Evolutionary conservation across 2,797 vertebrate species (phyloP).

Genomic region (Tadarida brasiliensis): DNA sequence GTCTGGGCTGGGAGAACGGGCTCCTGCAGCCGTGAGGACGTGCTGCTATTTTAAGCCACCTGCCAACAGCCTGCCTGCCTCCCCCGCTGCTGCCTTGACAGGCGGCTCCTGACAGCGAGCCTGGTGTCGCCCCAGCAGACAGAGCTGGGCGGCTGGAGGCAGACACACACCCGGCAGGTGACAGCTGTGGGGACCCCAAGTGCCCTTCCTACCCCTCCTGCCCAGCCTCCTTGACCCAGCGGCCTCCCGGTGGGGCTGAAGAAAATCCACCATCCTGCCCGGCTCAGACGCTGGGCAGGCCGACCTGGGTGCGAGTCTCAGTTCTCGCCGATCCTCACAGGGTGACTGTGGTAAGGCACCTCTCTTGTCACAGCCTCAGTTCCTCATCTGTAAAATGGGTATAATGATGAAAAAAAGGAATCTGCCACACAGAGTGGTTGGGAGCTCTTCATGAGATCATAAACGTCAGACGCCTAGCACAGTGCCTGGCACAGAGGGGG

Average conservation of each 20-base stretch:
- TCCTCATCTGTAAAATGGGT: background rate
- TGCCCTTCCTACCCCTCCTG: constrained; percentile 22
- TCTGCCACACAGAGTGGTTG: accelerated
- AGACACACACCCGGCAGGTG: background rate
- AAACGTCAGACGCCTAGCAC: accelerated
- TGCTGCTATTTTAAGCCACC: constrained; percentile 70
- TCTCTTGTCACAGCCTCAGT: background rate
- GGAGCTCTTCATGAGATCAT: background rate
- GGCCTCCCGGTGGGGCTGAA: background rate
- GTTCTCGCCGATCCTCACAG: accelerated
- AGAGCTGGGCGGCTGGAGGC: background rate
- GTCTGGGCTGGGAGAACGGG: background rate
- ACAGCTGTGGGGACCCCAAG: background rate
- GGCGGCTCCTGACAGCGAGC: constrained; percentile 42
- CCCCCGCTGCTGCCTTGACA: constrained; percentile 33
- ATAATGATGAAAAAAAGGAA: background rate
- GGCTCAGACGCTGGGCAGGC: background rate
- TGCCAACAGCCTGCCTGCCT: constrained; percentile 66
- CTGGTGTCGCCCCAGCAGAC: background rate
- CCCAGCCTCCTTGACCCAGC: constrained; percentile 36
- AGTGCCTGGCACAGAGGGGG: background rate
- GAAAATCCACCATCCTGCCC: background rate
- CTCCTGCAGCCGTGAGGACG: background rate
- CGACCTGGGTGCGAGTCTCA: background rate
- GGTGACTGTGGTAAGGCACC: accelerated